Percentiles rank a stretch among this genome's conserved stretches.
Conservation (phyloP, 1,140 invertebrate species). For the Hirudo medicinalis region DNA sequence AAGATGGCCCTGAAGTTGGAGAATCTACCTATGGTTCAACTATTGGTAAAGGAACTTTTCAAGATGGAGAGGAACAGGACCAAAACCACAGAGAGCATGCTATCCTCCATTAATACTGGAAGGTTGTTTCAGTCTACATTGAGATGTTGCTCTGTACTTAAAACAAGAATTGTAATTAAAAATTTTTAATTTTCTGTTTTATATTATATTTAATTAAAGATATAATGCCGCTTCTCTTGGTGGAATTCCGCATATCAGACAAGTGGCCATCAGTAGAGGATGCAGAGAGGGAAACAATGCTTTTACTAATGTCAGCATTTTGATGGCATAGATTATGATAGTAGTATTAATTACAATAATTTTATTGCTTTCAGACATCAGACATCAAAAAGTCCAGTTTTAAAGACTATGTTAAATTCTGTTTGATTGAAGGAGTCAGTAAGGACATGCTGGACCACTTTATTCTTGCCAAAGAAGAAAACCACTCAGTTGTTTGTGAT, state of each 20-base stretch:
- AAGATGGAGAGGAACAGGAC: not conserved
- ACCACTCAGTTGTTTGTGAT: conserved; percentile 14
- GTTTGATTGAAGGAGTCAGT: conserved; percentile 26
- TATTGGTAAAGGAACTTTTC: conserved; percentile 1
- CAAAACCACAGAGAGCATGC: not conserved
- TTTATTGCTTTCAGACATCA: no score
- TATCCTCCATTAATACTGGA: not conserved
- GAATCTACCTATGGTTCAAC: conserved; percentile 20
- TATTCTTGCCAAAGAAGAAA: conserved; percentile 23
- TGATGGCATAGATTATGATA: conserved; percentile 23
- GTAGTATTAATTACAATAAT: not conserved
- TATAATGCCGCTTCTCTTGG: conserved; percentile 39
- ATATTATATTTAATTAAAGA: not conserved
- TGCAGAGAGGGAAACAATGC: conserved; percentile 45
- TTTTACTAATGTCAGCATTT: conserved; percentile 37
- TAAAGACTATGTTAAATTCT: conserved; percentile 17
- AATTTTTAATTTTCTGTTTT: not conserved
- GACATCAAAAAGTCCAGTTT: not conserved
- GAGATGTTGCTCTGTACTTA: not conserved
- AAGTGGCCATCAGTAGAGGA: conserved; percentile 38
- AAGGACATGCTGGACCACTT: conserved; percentile 26
- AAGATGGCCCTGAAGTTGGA: conserved; percentile 26
- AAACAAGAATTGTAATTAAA: not conserved
- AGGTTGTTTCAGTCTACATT: not conserved
- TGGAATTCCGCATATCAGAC: conserved; percentile 30